phyloP scores from a whole-genome alignment of 1,140 invertebrate genomes.

The Drosophila gunungcola region DNA sequence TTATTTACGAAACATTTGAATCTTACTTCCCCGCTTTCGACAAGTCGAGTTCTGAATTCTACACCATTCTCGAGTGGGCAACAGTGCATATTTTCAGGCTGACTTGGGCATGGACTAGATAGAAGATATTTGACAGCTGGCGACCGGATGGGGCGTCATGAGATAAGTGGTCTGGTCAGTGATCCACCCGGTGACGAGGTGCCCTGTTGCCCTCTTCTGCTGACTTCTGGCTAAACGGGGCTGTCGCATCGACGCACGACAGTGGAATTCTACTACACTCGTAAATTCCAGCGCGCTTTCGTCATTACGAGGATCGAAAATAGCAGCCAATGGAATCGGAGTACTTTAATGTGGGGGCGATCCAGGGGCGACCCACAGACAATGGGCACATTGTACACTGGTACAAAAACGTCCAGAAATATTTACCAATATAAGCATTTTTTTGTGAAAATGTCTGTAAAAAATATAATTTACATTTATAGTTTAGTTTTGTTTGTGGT shows the following conservation, averaged over 20 bases:
- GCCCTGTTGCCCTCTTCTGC: neutral
- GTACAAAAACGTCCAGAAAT: no score
- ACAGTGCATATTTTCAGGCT: conserved; percentile 34
- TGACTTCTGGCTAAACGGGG: neutral
- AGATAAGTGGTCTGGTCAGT: conserved; percentile 42
- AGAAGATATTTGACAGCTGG: no score
- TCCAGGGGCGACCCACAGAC: conserved; percentile 24
- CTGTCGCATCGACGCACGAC: conserved; percentile 30
- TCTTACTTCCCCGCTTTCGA: neutral
- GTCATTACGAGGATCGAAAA: conserved; percentile 48
- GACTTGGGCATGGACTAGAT: neutral
- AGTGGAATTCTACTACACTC: conserved; percentile 44
- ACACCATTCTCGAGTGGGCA: neutral
- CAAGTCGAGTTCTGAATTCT: neutral
- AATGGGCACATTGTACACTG: neutral
- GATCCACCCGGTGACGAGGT: conserved; percentile 50
- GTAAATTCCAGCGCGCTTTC: conserved; percentile 51
- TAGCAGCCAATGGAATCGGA: conserved; percentile 13
- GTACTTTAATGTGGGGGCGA: neutral
- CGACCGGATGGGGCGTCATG: conserved; percentile 30
- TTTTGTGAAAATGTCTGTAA: no score
- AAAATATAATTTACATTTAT: no score
- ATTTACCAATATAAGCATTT: no score
- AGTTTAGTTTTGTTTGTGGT: no score
- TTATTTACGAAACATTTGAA: no score